Evolutionary conservation across 2,113 vertebrate genomes (phyloP).

Genomic region (Zosterops pallidus): DNA sequence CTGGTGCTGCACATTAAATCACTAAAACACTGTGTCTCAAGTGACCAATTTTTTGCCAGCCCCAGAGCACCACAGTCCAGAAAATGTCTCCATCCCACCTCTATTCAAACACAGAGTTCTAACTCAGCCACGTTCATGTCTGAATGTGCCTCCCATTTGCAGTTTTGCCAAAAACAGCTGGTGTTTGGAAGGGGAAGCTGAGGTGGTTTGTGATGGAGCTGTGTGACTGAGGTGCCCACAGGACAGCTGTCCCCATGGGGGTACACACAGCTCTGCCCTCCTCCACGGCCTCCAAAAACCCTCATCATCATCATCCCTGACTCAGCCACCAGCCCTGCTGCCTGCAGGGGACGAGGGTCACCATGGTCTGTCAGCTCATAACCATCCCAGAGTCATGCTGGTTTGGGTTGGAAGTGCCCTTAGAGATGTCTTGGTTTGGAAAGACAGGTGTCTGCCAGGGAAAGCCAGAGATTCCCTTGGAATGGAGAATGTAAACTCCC

Average conservation of each 20-base stretch:
- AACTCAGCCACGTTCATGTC: fast-evolving
- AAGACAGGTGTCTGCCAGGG: background rate
- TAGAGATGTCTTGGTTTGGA: background rate
- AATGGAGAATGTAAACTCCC: background rate
- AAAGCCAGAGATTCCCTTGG: background rate
- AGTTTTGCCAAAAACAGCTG: background rate
- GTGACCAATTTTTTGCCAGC: background rate
- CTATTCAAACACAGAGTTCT: fast-evolving
- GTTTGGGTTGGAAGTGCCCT: background rate
- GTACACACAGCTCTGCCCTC: background rate
- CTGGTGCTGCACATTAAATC: background rate
- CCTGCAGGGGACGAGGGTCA: background rate
- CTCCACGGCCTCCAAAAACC: background rate
- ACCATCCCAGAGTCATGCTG: background rate
- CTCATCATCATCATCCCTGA: fast-evolving
- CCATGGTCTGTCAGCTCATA: fast-evolving
- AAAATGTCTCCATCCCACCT: background rate
- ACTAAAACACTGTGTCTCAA: background rate
- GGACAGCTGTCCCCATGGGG: fast-evolving
- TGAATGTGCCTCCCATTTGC: background rate
- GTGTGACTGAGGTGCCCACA: fast-evolving
- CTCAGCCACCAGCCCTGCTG: background rate
- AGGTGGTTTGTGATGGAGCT: background rate
- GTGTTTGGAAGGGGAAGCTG: no score
- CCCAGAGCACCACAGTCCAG: background rate